Base-by-base conservation (phyloP, 2,888 invertebrate genomes). In the Tetragonisca angustula region DNA sequence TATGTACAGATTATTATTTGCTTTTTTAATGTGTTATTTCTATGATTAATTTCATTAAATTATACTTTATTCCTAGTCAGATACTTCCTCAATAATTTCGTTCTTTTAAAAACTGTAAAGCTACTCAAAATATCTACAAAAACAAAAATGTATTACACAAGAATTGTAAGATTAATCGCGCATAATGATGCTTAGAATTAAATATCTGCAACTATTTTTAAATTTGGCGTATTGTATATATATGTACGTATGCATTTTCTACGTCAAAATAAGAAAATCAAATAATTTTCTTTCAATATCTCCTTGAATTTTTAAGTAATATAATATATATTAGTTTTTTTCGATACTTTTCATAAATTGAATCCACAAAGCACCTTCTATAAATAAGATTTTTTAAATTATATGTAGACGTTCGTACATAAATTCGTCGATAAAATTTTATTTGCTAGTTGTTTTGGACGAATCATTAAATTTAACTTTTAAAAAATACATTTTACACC, bases 71-170 rank as follows among this genome's bases (percentile, higher is more conserved):
- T 64, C 43, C 27, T 21, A 76, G 52, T 24, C 19, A 27, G 17
- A 2, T 61, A 68, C 21, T 61, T 75, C 65, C 19, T 24, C 17
- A 56, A 19, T 75, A 56, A 67, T 64, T 69, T 15, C 6, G 5
- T 15, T 49, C 1, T 69, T 79, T 59, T 62, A 81, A 32, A 73
- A 72, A 81, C 17, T 77, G 21, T 68, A n/a, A 61, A 78, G 50
- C 27, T 64, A 56, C 49, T 56, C n/a, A 54, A n/a, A n/a, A 19
- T 9, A 67, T 59, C 17, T 70, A 24, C 11, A 54, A 69, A 61
- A 32, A 32, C 27, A 68, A 15, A 52, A 79, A 68, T 62, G 59
- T 5, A 9, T 52, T 68, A 68, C 27, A 17, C 13, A 5, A 36
- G 24, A 59, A 67, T 59, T 52, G 21, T 19, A 11, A 68, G 54